Percentiles rank a stretch among this genome's conserved stretches.
These are phyloP conservation scores for Eledona agricola DNA, from an alignment of 2,888 invertebrate genomes.

Conservation along the genomic window DNA sequence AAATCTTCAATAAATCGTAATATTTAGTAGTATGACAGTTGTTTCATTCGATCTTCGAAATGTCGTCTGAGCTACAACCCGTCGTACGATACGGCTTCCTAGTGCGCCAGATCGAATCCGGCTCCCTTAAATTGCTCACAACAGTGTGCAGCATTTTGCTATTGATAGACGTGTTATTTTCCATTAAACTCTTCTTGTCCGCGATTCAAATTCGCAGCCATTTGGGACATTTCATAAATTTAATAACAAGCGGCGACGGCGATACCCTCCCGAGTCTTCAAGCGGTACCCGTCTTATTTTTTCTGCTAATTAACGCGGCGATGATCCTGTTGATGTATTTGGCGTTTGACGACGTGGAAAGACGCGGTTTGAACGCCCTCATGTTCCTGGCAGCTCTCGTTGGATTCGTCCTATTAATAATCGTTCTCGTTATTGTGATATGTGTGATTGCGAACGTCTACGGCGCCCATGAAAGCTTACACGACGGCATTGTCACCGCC, in stretches of 20 bases:
- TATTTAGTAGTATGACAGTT: conserved; percentile 4
- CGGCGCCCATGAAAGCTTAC: conserved; percentile 47
- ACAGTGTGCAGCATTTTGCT: conserved; percentile 40
- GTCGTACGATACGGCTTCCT: conserved; percentile 13
- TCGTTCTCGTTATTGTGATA: conserved; percentile 47
- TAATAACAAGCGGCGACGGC: conserved; percentile 57
- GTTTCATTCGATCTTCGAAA: conserved; percentile 4
- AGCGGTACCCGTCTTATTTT: conserved; percentile 49
- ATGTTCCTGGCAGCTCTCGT: conserved; percentile 48
- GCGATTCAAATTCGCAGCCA: conserved; percentile 50
- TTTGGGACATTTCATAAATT: conserved; percentile 57
- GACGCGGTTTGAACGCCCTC: conserved; percentile 45
- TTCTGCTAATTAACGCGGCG: conserved; percentile 47
- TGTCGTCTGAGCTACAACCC: conserved; percentile 2
- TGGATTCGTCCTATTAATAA: conserved; percentile 40
- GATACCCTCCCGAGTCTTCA: conserved; percentile 50
- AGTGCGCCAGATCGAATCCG: conserved; percentile 4
- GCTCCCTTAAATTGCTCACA: conserved; percentile 45
- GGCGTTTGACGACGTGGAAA: conserved; percentile 44
- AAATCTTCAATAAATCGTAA: conserved; percentile 54
- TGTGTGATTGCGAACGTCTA: conserved; percentile 52
- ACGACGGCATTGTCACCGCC: conserved; percentile 67
- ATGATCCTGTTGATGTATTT: conserved; percentile 48
- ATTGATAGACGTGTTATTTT: conserved; percentile 46
- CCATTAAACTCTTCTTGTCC: conserved; percentile 47